Conservation (phyloP, 2,888 invertebrate species). For the Cosmopolites sordidus region DNA sequence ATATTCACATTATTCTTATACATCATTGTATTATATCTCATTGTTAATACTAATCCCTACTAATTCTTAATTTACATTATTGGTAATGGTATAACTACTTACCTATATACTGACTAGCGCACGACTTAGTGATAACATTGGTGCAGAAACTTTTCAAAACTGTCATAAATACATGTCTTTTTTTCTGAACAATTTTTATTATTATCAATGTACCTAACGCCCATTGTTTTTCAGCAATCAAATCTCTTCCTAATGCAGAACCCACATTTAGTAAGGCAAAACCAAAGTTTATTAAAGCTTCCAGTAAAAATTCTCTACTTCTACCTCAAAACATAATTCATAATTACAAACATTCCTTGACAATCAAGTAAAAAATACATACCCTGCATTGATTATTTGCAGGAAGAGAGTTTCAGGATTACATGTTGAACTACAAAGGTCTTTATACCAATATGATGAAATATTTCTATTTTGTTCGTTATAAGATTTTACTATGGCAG, state of each 20-base stretch:
- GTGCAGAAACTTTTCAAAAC: conserved; percentile 55
- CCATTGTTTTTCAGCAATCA: conserved; percentile 47
- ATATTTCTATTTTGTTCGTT: conserved; percentile 41
- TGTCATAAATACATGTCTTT: conserved; percentile 52
- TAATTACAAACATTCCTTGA: neutral
- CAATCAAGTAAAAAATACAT: conserved; percentile 18
- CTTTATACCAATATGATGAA: conserved; percentile 55
- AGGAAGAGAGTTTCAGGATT: conserved; percentile 47
- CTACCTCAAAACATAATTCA: too few species aligned
- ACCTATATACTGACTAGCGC: conserved; percentile 58
- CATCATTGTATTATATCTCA: too few species aligned
- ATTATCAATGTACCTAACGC: conserved; percentile 55
- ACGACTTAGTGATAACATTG: conserved; percentile 55
- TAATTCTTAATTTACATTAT: too few species aligned
- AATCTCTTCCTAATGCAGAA: conserved; percentile 37
- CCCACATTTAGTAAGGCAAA: conserved; percentile 45
- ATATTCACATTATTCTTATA: too few species aligned
- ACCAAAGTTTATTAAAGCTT: conserved; percentile 48
- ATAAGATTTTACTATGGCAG: conserved; percentile 38
- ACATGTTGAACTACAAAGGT: conserved; percentile 43
- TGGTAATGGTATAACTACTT: conserved; percentile 20
- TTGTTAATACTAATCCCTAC: too few species aligned
- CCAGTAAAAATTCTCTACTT: conserved; percentile 50
- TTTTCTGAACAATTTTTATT: conserved; percentile 56
- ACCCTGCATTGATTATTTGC: conserved; percentile 52